Evolutionary conservation across 2,797 vertebrate genomes (phyloP).

Genomic region (Stomatorhinus walkeri): DNA sequence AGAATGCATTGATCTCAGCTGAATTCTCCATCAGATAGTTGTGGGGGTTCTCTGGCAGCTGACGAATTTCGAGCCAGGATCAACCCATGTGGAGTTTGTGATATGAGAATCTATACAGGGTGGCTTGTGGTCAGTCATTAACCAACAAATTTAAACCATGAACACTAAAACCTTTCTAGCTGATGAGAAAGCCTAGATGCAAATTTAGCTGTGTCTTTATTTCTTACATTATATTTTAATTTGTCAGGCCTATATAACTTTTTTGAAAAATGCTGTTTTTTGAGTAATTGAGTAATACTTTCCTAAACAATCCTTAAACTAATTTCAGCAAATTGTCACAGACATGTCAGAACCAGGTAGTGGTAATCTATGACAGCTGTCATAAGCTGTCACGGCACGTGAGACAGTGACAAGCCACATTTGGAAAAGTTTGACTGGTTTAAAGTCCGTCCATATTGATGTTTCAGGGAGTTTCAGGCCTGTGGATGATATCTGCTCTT

Average conservation of each 20-base stretch:
- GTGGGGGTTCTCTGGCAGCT: background rate
- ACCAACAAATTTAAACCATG: background rate
- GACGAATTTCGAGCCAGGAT: background rate
- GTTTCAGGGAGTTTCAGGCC: background rate
- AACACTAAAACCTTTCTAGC: background rate
- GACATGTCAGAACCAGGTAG: background rate
- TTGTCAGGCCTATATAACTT: background rate
- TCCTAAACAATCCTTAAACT: background rate
- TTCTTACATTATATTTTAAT: background rate
- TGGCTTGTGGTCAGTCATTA: background rate
- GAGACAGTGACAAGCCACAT: background rate
- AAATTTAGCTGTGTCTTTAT: background rate
- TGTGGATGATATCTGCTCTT: slow-evolving; percentile 25
- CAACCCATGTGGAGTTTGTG: background rate
- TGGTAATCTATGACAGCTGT: background rate
- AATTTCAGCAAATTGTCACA: background rate
- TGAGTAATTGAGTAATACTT: background rate
- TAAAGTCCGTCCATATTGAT: background rate
- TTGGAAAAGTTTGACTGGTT: background rate
- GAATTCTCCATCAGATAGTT: slow-evolving; percentile 5
- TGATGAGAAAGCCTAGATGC: background rate
- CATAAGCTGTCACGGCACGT: background rate
- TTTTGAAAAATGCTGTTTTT: background rate
- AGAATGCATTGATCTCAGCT: background rate
- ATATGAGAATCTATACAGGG: background rate